A percentile compares a stretch with the other conserved stretches of the same genome.
Conservation (phyloP, 2,888 invertebrate species). For the Spilarctia lutea region DNA sequence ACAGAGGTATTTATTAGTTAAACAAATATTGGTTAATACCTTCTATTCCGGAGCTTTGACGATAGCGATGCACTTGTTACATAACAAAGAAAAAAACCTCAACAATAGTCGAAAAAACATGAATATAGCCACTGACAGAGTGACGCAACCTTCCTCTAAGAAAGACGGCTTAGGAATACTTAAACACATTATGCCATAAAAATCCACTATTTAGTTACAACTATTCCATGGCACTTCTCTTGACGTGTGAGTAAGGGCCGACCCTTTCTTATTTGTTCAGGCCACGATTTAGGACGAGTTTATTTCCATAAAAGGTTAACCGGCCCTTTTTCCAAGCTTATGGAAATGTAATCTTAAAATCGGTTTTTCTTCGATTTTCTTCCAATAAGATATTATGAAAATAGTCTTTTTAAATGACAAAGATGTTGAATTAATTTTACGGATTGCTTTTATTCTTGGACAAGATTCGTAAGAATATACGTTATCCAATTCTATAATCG, state of each 20-base stretch:
- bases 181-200: slow-evolving; percentile 17
- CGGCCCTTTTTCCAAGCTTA: slow-evolving; percentile 48
- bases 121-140: neutral
- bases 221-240: slow-evolving; percentile 18
- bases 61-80: neutral
- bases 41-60: neutral
- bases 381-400: slow-evolving; percentile 47
- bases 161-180: slow-evolving; percentile 12
- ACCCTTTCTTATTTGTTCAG: slow-evolving; percentile 62
- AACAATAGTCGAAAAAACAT: neutral
- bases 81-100: neutral
- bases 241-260: slow-evolving; percentile 34
- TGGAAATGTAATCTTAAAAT: slow-evolving; percentile 54
- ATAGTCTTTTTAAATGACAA: slow-evolving; percentile 25
- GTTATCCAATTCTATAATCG: neutral
- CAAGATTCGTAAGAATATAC: slow-evolving; percentile 4
- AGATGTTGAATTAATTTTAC: slow-evolving; percentile 15
- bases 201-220: slow-evolving; percentile 20
- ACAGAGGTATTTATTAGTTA: neutral
- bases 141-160: neutral
- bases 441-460: slow-evolving; percentile 8
- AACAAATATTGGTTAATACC: neutral
- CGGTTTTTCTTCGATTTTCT: slow-evolving; percentile 46
- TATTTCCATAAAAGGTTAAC: slow-evolving; percentile 65
- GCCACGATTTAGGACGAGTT: slow-evolving; percentile 56